phyloP scores from a whole-genome alignment of 2,113 vertebrate species.

The Mormyrus lacerda region DNA sequence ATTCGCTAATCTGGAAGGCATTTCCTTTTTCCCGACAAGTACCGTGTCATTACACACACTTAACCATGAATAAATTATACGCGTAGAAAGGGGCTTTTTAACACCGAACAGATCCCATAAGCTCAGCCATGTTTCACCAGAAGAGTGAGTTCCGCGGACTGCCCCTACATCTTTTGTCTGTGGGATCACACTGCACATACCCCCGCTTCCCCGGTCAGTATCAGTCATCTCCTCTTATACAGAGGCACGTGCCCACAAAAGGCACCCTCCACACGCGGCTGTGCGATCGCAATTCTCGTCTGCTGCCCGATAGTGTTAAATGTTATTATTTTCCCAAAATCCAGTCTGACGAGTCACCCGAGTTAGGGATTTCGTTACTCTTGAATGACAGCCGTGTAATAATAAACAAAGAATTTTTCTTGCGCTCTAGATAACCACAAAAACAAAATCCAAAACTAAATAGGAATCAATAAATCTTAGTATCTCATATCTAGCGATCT shows the following conservation, averaged over 20 bases:
- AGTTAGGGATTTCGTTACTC: neutral
- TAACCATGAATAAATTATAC: slow-evolving; percentile 11
- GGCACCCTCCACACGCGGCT: neutral
- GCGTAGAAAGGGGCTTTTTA: neutral
- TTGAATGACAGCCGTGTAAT: neutral
- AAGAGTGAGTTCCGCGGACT: neutral
- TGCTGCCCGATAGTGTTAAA: neutral
- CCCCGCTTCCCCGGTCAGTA: neutral
- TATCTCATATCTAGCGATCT: neutral
- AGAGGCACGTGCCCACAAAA: neutral
- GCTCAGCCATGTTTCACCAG: neutral
- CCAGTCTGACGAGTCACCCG: neutral
- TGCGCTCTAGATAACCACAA: neutral
- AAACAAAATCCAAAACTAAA: neutral
- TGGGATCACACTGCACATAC: neutral
- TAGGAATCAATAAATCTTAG: neutral
- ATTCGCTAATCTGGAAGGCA: neutral
- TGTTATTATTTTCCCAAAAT: neutral
- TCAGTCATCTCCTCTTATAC: neutral
- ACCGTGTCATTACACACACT: neutral
- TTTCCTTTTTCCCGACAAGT: neutral
- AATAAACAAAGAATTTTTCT: neutral
- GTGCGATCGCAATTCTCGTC: neutral
- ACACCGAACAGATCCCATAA: neutral
- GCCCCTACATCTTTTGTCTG: neutral